phyloP scores from a whole-genome alignment of 2,888 invertebrate genomes.

The Heliconius hortense region DNA sequence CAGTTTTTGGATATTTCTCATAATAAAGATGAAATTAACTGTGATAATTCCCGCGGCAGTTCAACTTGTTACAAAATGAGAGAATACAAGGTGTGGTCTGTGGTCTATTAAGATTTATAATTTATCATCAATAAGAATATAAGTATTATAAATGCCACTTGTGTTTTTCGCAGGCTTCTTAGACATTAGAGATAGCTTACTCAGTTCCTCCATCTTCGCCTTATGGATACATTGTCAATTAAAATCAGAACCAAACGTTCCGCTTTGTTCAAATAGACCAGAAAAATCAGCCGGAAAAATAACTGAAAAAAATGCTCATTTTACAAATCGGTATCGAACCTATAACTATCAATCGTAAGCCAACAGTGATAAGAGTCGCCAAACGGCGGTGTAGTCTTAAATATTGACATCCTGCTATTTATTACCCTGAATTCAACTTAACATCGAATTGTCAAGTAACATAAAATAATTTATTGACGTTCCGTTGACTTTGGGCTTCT shows the following conservation, averaged over 20 bases:
- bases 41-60: conserved; percentile 49
- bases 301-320: not conserved
- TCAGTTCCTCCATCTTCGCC: not conserved
- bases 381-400: not conserved
- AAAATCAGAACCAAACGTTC: not conserved
- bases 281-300: too few relatives aligned
- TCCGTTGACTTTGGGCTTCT: not conserved
- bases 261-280: too few relatives aligned
- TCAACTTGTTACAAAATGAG: conserved; percentile 18
- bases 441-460: conserved; percentile 3
- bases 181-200: not conserved
- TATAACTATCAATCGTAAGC: not conserved
- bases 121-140: not conserved
- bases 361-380: not conserved
- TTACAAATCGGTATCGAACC: not conserved
- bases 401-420: not conserved
- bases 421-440: conserved; percentile 1
- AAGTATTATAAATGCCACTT: not conserved
- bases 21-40: conserved; percentile 45
- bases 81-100: conserved; percentile 13
- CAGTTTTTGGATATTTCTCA: conserved; percentile 52
- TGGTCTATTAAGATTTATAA: conserved; percentile 8
- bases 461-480: not conserved
- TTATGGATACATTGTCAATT: not conserved
- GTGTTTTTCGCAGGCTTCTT: not conserved